These are phyloP conservation scores for Wasmannia auropunctata DNA, from an alignment of 1,140 invertebrate species.

Conservation along the genomic window DNA sequence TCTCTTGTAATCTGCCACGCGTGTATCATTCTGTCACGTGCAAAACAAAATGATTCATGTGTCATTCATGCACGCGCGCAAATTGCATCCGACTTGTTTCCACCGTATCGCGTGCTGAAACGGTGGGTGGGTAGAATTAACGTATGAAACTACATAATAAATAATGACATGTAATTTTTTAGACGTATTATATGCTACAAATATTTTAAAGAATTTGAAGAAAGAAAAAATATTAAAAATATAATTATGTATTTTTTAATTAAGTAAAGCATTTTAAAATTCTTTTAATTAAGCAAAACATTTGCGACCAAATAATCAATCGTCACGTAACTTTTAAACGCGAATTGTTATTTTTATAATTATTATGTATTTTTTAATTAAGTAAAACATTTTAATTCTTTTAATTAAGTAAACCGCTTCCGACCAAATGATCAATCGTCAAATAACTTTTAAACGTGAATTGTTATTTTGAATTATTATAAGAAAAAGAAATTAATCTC, in stretches of 20 bases:
- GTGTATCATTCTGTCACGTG: conserved; percentile 37
- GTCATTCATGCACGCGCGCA: background rate
- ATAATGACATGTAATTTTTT: background rate
- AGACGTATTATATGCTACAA: background rate
- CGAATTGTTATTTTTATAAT: background rate
- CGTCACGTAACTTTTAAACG: background rate
- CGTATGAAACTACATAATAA: background rate
- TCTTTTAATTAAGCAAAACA: background rate
- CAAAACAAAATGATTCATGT: conserved; percentile 50
- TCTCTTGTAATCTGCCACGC: conserved; percentile 37
- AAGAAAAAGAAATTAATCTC: conserved; percentile 2
- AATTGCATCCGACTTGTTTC: background rate
- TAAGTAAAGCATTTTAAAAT: too few relatives aligned
- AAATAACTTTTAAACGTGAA: background rate
- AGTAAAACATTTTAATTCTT: too few relatives aligned
- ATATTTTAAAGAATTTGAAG: background rate
- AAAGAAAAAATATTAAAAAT: background rate
- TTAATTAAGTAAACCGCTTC: too few relatives aligned
- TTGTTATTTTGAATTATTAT: background rate
- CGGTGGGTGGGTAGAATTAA: background rate
- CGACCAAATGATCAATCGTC: background rate
- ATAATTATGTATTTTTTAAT: background rate
- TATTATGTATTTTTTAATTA: background rate
- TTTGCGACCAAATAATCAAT: background rate
- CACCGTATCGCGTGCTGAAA: background rate